Evolutionary conservation across 2,888 invertebrate species (phyloP).

Genomic region (Mesorhabditis spiculigera): DNA sequence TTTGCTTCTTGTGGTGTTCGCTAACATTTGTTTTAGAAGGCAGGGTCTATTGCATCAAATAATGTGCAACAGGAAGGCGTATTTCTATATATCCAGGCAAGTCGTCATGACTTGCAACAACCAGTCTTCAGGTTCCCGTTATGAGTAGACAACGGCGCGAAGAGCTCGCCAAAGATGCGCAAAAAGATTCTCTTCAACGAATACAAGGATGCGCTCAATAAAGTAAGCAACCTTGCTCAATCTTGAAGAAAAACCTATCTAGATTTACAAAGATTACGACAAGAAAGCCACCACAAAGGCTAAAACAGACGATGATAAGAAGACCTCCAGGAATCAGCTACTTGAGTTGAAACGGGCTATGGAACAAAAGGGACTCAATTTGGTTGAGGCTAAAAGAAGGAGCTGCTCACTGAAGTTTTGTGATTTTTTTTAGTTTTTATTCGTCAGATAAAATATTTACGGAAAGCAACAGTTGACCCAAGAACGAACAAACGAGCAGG

Average conservation of each 20-base stretch:
- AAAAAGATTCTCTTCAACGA: conserved; percentile 1
- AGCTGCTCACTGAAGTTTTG: not conserved
- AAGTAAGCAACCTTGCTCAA: not conserved
- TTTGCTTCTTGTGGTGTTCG: not conserved
- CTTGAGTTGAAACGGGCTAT: not conserved
- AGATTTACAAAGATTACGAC: not conserved
- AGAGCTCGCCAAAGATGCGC: not conserved
- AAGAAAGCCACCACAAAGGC: not conserved
- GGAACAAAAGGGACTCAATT: too few relatives aligned
- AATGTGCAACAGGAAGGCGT: conserved; percentile 5
- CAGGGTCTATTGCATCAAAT: not conserved
- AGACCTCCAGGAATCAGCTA: not conserved
- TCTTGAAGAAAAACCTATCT: not conserved
- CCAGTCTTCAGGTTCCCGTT: not conserved
- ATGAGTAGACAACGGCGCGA: not conserved
- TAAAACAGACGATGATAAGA: not conserved
- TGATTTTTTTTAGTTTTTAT: not conserved
- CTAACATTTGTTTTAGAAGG: not conserved
- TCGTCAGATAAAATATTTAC: not conserved
- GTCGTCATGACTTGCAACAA: not conserved
- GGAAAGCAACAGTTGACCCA: not conserved
- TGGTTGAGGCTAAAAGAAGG: too few relatives aligned
- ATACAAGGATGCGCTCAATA: conserved; percentile 1
- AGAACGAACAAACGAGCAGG: too few relatives aligned
- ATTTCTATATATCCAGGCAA: conserved; percentile 1